Evolutionary conservation across 2,797 vertebrate genomes (phyloP).

Genomic region (Acrocephalus scirpaceus): DNA sequence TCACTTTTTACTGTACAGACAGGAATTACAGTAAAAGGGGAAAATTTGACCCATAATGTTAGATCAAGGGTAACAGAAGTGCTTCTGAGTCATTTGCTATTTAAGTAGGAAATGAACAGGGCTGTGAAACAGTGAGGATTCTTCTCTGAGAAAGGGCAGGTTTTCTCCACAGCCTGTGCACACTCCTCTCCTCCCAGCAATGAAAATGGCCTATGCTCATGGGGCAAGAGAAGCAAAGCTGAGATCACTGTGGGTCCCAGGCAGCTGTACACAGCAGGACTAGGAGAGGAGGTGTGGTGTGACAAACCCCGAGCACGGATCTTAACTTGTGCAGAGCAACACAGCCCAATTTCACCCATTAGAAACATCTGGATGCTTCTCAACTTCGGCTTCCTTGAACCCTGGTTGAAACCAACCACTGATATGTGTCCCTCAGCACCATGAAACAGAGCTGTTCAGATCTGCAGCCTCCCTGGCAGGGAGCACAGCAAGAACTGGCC

Average conservation of each 20-base stretch:
- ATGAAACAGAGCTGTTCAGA: fast-evolving
- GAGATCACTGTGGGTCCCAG: background rate
- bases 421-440: background rate
- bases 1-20: background rate
- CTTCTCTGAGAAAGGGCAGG: background rate
- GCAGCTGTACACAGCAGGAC: background rate
- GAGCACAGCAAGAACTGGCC: background rate
- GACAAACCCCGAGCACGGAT: background rate
- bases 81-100: background rate
- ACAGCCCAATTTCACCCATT: background rate
- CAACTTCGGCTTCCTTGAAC: background rate
- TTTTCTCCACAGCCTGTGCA: background rate
- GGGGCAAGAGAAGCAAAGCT: background rate
- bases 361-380: background rate
- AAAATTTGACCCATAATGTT: background rate
- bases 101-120: background rate
- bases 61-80: background rate
- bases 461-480: background rate
- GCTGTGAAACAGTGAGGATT: background rate
- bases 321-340: background rate
- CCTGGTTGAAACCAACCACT: background rate
- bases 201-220: fast-evolving
- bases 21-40: background rate
- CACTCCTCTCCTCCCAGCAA: background rate
- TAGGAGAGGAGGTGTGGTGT: background rate